Base-by-base conservation (phyloP, 2,113 vertebrate genomes). In the Cynocephalus volans region DNA sequence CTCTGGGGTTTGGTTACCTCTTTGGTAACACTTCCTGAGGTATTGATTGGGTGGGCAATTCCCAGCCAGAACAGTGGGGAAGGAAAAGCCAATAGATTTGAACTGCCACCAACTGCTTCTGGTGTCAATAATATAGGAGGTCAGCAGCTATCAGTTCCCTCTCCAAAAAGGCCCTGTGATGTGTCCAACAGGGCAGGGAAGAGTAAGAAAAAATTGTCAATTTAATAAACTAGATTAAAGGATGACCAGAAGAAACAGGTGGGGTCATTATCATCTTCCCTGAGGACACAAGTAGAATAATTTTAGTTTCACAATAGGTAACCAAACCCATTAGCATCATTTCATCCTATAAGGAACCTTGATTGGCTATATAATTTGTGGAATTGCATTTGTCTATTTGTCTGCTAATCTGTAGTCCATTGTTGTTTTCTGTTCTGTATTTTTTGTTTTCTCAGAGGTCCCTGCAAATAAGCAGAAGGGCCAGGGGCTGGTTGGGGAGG, bases 391-490 rank as follows among this genome's bases (percentile, higher is more conserved):
- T 90, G 81, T 93, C 33, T 96, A 50, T 94, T 80, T 87, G 14
- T 96, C 45, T 92, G 86, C 88, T 97, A 91, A 95, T 81, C 33
- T 96, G 64, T 97, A 89, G 93, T 70, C 33, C 85, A 58, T 67
- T 94, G 60, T 90, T 86, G n/a, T 80, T 95, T 93, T 73, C 76
- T 90, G 50, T 85, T 95, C 36, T 80, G 65, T 88, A 72, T n/a
- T 90, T 72, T 97, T 93, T 95, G n/a, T 82, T 97, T 64, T 54
- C 75, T 95, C 54, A 67, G 56, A 88, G 45, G 84, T n/a, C 64
- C 65, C 84, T 97, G 97, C 72, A 97, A 97, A 90, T 88, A 89
- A 92, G 77, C 65, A 97, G 92, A 89, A 95, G 95, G 93, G 76
- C 72, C n/a, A 92, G 76, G 81, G 62, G 50, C 80, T 96, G 94